Evolutionary conservation across 2,797 vertebrate genomes (phyloP), one percentile per base, ranked within the genome.

Genomic region (Channallabes apus): DNA sequence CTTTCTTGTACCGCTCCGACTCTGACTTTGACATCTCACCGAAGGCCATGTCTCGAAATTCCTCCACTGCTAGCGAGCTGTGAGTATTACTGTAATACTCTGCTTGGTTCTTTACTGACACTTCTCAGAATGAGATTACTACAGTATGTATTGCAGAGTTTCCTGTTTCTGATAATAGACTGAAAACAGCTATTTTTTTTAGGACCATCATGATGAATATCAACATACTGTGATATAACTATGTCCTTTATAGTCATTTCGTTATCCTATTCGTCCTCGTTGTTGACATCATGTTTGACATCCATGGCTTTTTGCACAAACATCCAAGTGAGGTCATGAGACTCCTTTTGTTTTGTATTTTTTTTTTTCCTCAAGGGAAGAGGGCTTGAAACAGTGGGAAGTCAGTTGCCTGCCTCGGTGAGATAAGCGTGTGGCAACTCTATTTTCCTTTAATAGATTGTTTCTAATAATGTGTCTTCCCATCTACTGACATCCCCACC

Each of bases 1-100:
- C 97, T 87, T 99, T 99, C 94, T 96, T 99, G 4, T 99, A 99
- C 93, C 97, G 97, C 84, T 98, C 97, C 0, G 97, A 99, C 93
- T 98, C 97, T 0, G 98, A 98, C 94, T 97, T 96, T 0, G 97
- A 99, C 91, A 94, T 98, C 64, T 98, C 97, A 0, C 96, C 97
- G 4, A 99, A 98, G 91, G 90, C 93, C 84, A 95, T 97, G 96
- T 99, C 98, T 88, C 94, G 97, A 88, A 98, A 98, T 93, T 97
- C 98, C 1, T 99, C 97, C 41, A 94, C 92, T 3, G 94, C 96
- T 92, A 97, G 97, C 1, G 98, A 99, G 90, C 92, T 97, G 98
- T 99, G 91, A 98, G 97, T 96, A 59, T 35, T 24, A n/a, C n/a
- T n/a, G n/a, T n/a, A 84, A 18, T 71, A 67, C 35, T 65, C 72